Percentiles rank a stretch among this genome's conserved stretches.
Evolutionary conservation across 2,888 invertebrate genomes (phyloP).

Genomic region (Dyspetes luteomarginatus): DNA sequence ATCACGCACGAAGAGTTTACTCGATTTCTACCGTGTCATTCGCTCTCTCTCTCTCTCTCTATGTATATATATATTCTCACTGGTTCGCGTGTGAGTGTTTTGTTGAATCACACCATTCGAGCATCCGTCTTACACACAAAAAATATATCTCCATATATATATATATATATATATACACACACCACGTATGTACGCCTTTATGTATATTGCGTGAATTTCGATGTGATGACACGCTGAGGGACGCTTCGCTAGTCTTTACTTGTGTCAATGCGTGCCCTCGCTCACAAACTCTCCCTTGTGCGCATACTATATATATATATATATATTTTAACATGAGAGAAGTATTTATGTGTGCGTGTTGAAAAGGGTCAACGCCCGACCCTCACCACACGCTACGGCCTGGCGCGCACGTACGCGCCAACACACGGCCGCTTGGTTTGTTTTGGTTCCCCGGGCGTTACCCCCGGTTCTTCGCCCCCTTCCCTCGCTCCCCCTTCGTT

Average conservation of each 20-base stretch:
- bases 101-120: not conserved
- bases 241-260: not conserved
- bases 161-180: not conserved
- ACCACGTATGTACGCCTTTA: not conserved
- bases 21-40: too few species aligned
- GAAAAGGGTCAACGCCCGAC: constrained; percentile 83
- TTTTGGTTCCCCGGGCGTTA: constrained; percentile 84
- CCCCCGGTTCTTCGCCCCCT: constrained; percentile 72
- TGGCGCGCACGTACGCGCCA: constrained; percentile 72
- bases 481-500: constrained; percentile 17
- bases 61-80: too few species aligned
- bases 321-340: constrained; percentile 27
- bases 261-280: constrained; percentile 67
- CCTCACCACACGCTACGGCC: constrained; percentile 82
- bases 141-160: not conserved
- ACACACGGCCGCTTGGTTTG: constrained; percentile 78
- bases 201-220: constrained; percentile 13
- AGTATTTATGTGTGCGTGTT: constrained; percentile 72
- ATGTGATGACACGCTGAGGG: not conserved
- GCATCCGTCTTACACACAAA: not conserved
- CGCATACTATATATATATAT: not conserved
- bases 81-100: too few species aligned
- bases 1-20: too few species aligned
- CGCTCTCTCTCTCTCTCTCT: too few species aligned
- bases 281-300: constrained; percentile 12